A percentile compares a stretch with the other conserved stretches of the same genome.
phyloP scores from a whole-genome alignment of 2,113 vertebrate genomes.

The Microtus richardsoni region DNA sequence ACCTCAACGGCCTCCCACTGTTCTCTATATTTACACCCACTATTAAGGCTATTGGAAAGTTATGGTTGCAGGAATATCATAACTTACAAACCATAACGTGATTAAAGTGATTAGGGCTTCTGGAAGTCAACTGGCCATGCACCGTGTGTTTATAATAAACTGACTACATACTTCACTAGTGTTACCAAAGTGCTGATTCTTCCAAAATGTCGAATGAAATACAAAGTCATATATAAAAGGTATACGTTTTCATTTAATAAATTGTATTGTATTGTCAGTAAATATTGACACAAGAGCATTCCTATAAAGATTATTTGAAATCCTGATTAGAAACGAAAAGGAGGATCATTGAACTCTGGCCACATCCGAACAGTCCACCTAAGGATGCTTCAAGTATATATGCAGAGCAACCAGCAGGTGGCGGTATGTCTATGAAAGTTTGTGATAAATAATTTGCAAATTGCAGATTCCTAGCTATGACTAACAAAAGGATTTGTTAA shows the following conservation, averaged over 20 bases:
- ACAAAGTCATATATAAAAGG: neutral
- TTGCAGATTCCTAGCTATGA: neutral
- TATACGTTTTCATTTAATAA: neutral
- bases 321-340: neutral
- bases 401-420: conserved; percentile 67
- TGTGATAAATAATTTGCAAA: neutral
- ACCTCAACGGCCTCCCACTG: rapidly evolving
- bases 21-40: neutral
- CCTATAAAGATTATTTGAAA: neutral
- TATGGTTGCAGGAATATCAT: neutral
- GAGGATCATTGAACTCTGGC: neutral
- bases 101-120: neutral
- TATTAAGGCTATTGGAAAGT: neutral
- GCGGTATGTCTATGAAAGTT: conserved; percentile 71
- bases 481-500: neutral
- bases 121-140: neutral
- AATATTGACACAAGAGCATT: neutral
- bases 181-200: neutral
- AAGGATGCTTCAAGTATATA: neutral
- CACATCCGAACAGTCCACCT: neutral
- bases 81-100: neutral
- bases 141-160: neutral
- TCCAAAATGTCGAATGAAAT: neutral
- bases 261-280: neutral
- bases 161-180: neutral